These are phyloP conservation scores for Zoroaster sp. DNA, from an alignment of 53 echinoderm and acorn worm species.

Conservation along the genomic window DNA sequence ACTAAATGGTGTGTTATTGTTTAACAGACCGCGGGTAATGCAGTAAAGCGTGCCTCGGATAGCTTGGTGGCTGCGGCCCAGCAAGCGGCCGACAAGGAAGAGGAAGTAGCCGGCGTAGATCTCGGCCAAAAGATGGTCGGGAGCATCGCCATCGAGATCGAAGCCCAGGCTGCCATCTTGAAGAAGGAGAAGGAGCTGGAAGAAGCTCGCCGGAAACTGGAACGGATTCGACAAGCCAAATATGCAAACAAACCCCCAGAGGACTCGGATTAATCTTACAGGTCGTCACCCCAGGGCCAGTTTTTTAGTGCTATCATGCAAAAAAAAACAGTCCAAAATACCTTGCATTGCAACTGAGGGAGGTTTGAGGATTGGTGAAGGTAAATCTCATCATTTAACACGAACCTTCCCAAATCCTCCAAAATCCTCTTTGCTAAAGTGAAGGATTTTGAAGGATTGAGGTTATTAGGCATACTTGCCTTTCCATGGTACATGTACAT, in stretches of 20 bases:
- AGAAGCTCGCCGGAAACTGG: conserved; percentile 83
- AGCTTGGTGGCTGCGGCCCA: conserved; percentile 94
- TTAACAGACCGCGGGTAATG: conserved; percentile 86
- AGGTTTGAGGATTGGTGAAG: not conserved
- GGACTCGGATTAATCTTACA: conserved; percentile 58
- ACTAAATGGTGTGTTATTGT: not conserved
- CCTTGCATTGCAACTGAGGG: too few relatives aligned
- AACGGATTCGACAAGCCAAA: conserved; percentile 83
- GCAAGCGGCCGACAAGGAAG: conserved; percentile 68
- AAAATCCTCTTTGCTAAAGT: too few relatives aligned
- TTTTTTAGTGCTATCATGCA: too few relatives aligned
- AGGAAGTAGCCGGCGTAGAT: conserved; percentile 70
- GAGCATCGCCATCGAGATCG: conserved; percentile 95
- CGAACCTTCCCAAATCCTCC: too few relatives aligned
- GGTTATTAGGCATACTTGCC: too few relatives aligned
- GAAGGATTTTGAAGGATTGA: too few relatives aligned
- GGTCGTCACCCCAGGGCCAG: too few relatives aligned
- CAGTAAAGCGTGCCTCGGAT: conserved; percentile 94
- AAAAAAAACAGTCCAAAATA: too few relatives aligned
- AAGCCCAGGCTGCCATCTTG: conserved; percentile 91
- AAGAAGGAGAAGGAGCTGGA: conserved; percentile 92
- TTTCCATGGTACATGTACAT: too few relatives aligned
- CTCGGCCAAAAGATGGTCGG: conserved; percentile 78
- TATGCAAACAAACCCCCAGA: conserved; percentile 76
- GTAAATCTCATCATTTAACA: too few relatives aligned